Percentiles rank a stretch among this genome's conserved stretches.
Evolutionary conservation across 2,797 vertebrate species (phyloP).

Genomic region (Macroramphosus scolopax): DNA sequence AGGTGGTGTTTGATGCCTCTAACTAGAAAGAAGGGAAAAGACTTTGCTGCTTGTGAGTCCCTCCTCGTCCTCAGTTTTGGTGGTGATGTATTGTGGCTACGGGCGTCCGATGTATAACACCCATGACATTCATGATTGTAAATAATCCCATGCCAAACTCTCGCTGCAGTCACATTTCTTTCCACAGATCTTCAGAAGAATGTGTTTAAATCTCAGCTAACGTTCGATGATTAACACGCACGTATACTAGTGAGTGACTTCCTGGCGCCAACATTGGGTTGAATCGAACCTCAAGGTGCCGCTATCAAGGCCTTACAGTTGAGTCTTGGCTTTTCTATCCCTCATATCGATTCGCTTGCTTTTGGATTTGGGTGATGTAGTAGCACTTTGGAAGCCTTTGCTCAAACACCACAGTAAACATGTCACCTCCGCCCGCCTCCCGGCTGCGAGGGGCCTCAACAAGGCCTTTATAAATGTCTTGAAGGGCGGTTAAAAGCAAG

Average conservation of each 20-base stretch:
- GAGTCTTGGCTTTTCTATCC: slow-evolving; percentile 11
- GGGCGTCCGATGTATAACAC: slow-evolving; percentile 16
- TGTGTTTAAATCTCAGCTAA: too few species aligned
- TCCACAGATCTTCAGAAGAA: too few species aligned
- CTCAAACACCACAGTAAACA: slow-evolving; percentile 60
- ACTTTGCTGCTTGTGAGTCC: too few species aligned
- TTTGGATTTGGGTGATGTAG: slow-evolving; percentile 62
- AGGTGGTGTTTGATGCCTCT: slow-evolving; percentile 29
- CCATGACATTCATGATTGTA: slow-evolving; percentile 31
- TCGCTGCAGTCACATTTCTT: slow-evolving; percentile 32
- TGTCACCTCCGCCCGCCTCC: slow-evolving; percentile 45
- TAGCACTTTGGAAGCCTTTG: slow-evolving; percentile 51
- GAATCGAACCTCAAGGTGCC: background rate
- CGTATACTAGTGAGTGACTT: too few species aligned
- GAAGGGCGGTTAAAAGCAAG: slow-evolving; percentile 24
- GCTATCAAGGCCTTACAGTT: slow-evolving; percentile 9
- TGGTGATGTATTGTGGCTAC: slow-evolving; percentile 32
- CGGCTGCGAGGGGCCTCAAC: slow-evolving; percentile 45
- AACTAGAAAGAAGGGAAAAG: too few species aligned
- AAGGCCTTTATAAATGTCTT: slow-evolving; percentile 56
- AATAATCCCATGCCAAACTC: slow-evolving; percentile 35
- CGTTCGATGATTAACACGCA: too few species aligned
- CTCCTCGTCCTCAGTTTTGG: slow-evolving; percentile 24
- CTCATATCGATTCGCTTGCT: slow-evolving; percentile 50
- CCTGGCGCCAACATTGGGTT: too few species aligned